phyloP scores from a whole-genome alignment of 1,140 invertebrate genomes.

The Planococcus citri region DNA sequence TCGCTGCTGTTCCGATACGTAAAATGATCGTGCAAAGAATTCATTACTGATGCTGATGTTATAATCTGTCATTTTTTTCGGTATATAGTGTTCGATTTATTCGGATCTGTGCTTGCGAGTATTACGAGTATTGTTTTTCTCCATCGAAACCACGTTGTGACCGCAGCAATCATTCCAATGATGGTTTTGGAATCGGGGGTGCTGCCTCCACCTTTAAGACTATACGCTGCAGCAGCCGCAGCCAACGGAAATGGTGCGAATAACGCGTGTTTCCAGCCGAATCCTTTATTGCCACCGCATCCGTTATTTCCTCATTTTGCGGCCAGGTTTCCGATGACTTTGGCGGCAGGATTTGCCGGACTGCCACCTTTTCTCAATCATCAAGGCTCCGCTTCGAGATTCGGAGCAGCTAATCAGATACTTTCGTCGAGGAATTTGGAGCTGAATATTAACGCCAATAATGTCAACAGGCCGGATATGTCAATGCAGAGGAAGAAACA shows the following conservation, averaged over 20 bases:
- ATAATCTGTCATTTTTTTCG: too few species aligned
- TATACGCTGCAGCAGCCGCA: slow-evolving; percentile 28
- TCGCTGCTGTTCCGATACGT: too few species aligned
- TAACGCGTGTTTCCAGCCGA: slow-evolving; percentile 17
- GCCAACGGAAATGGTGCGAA: slow-evolving; percentile 23
- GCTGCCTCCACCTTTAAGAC: slow-evolving; percentile 26
- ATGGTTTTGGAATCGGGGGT: slow-evolving; percentile 27
- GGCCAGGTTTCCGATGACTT: slow-evolving; percentile 24
- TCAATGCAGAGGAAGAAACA: slow-evolving; percentile 11
- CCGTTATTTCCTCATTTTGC: slow-evolving; percentile 27
- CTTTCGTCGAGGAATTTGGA: slow-evolving; percentile 13
- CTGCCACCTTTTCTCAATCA: slow-evolving; percentile 26
- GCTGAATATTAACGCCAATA: not conserved
- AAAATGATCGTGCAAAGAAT: too few species aligned
- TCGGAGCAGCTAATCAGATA: slow-evolving; percentile 23
- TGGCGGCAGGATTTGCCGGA: slow-evolving; percentile 24
- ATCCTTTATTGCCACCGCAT: slow-evolving; percentile 25
- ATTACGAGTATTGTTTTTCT: too few species aligned
- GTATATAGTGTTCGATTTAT: too few species aligned
- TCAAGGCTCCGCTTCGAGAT: slow-evolving; percentile 21
- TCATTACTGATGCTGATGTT: too few species aligned
- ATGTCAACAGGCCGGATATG: not conserved
- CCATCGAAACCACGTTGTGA: too few species aligned
- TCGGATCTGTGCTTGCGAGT: too few species aligned
- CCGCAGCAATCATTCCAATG: slow-evolving; percentile 1